phyloP scores from a whole-genome alignment of 2,888 invertebrate genomes.

The Rhagophthalmus giganteus region DNA sequence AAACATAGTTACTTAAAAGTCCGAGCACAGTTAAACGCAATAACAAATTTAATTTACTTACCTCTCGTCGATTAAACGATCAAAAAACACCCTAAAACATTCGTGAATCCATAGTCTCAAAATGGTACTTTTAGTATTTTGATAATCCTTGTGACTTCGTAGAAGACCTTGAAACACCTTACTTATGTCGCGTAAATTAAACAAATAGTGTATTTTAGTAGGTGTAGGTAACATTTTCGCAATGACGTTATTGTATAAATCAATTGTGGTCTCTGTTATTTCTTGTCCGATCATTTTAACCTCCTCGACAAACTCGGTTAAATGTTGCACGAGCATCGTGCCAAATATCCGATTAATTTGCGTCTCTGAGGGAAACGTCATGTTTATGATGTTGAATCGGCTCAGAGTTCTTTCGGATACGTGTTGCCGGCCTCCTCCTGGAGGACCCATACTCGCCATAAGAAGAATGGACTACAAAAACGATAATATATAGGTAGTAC shows the following conservation, averaged over 20 bases:
- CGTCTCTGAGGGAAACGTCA: slow-evolving; percentile 80
- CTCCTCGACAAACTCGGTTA: slow-evolving; percentile 76
- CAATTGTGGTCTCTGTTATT: slow-evolving; percentile 74
- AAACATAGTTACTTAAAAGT: not conserved
- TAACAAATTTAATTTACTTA: slow-evolving; percentile 48
- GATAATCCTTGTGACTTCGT: slow-evolving; percentile 75
- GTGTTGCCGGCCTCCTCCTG: slow-evolving; percentile 82
- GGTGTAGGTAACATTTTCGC: slow-evolving; percentile 83
- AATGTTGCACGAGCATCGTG: slow-evolving; percentile 79
- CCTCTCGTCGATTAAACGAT: slow-evolving; percentile 78
- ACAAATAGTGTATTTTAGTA: slow-evolving; percentile 86
- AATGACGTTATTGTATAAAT: slow-evolving; percentile 73
- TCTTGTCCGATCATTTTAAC: slow-evolving; percentile 71
- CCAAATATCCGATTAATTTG: slow-evolving; percentile 82
- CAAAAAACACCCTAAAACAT: slow-evolving; percentile 80
- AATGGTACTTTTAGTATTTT: slow-evolving; percentile 70
- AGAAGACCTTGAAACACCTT: slow-evolving; percentile 83
- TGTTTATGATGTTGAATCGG: slow-evolving; percentile 74
- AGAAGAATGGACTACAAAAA: slow-evolving; percentile 70
- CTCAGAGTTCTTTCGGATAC: slow-evolving; percentile 79
- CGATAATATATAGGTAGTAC: not conserved
- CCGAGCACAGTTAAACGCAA: not conserved
- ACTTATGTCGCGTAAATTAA: slow-evolving; percentile 86
- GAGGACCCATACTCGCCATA: slow-evolving; percentile 82
- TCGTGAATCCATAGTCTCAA: slow-evolving; percentile 87